Evolutionary conservation across 2,113 vertebrate genomes (phyloP).

Genomic region (Phocoena sinus): DNA sequence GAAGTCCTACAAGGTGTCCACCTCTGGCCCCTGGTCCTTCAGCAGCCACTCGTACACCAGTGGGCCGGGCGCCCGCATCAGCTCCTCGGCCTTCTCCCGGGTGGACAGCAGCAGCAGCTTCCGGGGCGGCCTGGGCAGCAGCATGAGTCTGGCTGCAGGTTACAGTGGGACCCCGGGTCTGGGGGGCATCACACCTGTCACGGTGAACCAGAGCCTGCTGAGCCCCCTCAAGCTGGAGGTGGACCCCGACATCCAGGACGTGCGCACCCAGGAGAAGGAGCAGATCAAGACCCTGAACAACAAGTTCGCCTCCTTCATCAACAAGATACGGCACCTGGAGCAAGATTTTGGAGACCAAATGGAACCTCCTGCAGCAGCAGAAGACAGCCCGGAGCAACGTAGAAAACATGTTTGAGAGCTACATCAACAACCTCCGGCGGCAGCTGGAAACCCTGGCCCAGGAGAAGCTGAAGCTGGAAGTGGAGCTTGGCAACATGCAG

Average conservation of each 20-base stretch:
- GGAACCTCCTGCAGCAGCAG: too few relatives aligned
- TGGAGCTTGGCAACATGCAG: too few relatives aligned
- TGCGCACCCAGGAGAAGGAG: slow-evolving; percentile 78
- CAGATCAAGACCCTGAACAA: slow-evolving; percentile 82
- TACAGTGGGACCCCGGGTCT: not conserved
- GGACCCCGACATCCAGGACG: slow-evolving; percentile 79
- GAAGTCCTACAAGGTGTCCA: slow-evolving; percentile 62
- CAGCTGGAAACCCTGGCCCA: too few relatives aligned
- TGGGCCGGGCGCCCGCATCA: not conserved
- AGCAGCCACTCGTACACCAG: slow-evolving; percentile 78
- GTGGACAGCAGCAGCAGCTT: slow-evolving; percentile 53
- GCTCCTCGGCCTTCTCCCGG: slow-evolving; percentile 27
- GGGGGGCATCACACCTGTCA: slow-evolving; percentile 72
- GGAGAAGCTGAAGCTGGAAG: too few relatives aligned
- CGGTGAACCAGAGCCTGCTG: slow-evolving; percentile 88
- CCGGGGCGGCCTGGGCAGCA: not conserved
- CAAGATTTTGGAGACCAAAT: too few relatives aligned
- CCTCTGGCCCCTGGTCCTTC: slow-evolving; percentile 61
- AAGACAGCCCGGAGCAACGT: too few relatives aligned
- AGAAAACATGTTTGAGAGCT: too few relatives aligned
- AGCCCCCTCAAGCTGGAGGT: slow-evolving; percentile 87
- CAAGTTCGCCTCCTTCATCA: slow-evolving; percentile 79
- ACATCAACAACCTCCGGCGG: too few relatives aligned
- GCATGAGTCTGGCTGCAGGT: not conserved
- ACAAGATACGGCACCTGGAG: slow-evolving; percentile 69